Percentiles rank a stretch among this genome's conserved stretches.
Conservation (phyloP, 2,888 invertebrate genomes). For the Gibbula magus region DNA sequence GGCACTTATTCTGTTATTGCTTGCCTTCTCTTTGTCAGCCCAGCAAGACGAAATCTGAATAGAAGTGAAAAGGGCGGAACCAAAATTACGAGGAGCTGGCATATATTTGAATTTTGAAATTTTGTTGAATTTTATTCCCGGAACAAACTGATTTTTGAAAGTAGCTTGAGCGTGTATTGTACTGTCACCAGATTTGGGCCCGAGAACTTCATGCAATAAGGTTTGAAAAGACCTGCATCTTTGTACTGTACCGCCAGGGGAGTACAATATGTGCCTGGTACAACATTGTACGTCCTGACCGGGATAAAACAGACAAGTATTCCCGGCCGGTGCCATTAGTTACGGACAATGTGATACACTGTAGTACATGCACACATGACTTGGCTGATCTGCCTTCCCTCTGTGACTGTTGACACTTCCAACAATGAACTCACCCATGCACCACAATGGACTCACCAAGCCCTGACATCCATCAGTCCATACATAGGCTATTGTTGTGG, state of each 20-base stretch:
- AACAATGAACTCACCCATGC: too few relatives aligned
- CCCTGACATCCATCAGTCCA: too few relatives aligned
- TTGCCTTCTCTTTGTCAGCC: background rate
- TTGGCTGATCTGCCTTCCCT: too few relatives aligned
- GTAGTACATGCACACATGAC: background rate
- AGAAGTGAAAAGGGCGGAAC: background rate
- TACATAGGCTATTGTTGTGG: too few relatives aligned
- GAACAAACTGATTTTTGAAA: background rate
- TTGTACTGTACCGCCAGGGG: background rate
- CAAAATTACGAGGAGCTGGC: background rate
- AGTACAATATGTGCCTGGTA: background rate
- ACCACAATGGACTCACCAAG: too few relatives aligned
- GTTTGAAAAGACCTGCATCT: background rate
- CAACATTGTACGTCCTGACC: background rate
- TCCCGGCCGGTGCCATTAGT: background rate
- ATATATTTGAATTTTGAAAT: conserved; percentile 10
- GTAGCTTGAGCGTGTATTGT: background rate
- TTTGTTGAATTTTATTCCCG: background rate
- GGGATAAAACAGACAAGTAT: background rate
- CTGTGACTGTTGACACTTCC: too few relatives aligned
- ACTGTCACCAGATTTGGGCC: background rate
- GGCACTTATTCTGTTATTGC: background rate
- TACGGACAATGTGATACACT: background rate
- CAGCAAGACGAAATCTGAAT: background rate
- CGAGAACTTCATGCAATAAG: too few relatives aligned